Conservation (phyloP, 2,888 invertebrate genomes). For the Nomada fucata region DNA sequence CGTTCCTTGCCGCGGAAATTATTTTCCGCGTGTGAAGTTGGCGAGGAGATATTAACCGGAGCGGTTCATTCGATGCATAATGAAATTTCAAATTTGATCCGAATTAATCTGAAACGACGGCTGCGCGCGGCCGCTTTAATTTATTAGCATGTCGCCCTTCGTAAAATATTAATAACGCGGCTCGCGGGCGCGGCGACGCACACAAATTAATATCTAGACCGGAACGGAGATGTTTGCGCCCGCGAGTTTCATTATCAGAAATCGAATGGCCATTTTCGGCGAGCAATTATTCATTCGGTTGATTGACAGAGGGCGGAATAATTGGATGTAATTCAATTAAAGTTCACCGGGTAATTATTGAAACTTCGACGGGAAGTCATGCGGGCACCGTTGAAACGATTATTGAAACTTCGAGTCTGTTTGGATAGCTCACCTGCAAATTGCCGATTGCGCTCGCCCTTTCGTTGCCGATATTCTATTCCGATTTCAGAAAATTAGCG, state of each 20-base stretch:
- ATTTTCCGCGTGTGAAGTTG: conserved; percentile 1
- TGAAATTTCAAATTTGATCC: conserved; percentile 25
- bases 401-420: background rate
- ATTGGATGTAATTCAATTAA: conserved; percentile 50
- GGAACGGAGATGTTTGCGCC: conserved; percentile 2
- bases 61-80: background rate
- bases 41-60: background rate
- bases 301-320: conserved; percentile 40
- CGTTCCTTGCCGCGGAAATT: too few relatives aligned
- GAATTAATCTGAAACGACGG: conserved; percentile 6
- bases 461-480: background rate
- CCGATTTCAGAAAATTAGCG: background rate
- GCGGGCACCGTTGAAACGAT: conserved; percentile 5
- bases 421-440: background rate
- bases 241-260: conserved; percentile 10
- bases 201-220: background rate
- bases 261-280: conserved; percentile 20
- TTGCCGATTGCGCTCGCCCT: background rate
- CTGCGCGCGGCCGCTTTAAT: background rate
- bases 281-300: conserved; percentile 25
- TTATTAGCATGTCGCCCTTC: conserved; percentile 1
- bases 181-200: background rate
- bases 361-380: conserved; percentile 22
- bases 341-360: conserved; percentile 27
- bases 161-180: conserved; percentile 16